A percentile compares a stretch with the other conserved stretches of the same genome.
These are phyloP conservation scores for Phataginus tricuspis DNA, from an alignment of 2,797 vertebrate genomes.

Conservation along the genomic window DNA sequence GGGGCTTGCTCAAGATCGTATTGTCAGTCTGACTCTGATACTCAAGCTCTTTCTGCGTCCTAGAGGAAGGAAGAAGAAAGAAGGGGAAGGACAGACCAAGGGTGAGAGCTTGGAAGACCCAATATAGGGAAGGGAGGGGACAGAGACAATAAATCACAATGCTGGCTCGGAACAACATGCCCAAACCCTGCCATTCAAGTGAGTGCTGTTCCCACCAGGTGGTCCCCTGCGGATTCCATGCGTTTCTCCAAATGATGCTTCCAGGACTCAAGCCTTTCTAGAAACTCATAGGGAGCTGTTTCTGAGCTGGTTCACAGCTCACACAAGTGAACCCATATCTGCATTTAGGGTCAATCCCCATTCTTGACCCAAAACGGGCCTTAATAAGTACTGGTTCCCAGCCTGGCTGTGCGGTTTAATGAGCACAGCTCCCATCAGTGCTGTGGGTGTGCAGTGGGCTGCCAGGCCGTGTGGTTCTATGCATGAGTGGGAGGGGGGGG, in stretches of 20 bases:
- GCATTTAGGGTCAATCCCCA: neutral
- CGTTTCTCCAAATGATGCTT: neutral
- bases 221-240: neutral
- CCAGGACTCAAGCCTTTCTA: neutral
- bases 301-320: neutral
- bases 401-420: neutral
- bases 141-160: neutral
- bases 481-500: neutral
- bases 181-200: too few species aligned
- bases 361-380: neutral
- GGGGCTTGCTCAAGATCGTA: neutral
- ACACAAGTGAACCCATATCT: neutral
- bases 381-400: neutral
- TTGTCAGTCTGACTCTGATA: neutral
- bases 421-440: neutral
- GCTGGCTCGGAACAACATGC: neutral
- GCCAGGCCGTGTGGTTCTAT: accelerated
- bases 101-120: neutral
- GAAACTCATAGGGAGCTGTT: neutral
- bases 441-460: accelerated
- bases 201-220: neutral
- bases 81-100: neutral
- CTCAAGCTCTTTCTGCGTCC: neutral
- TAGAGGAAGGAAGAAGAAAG: neutral
- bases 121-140: neutral